Evolutionary conservation across 2,888 invertebrate species (phyloP), one percentile per base, ranked within the genome.

Genomic region (Schizotus pectinicornis): DNA sequence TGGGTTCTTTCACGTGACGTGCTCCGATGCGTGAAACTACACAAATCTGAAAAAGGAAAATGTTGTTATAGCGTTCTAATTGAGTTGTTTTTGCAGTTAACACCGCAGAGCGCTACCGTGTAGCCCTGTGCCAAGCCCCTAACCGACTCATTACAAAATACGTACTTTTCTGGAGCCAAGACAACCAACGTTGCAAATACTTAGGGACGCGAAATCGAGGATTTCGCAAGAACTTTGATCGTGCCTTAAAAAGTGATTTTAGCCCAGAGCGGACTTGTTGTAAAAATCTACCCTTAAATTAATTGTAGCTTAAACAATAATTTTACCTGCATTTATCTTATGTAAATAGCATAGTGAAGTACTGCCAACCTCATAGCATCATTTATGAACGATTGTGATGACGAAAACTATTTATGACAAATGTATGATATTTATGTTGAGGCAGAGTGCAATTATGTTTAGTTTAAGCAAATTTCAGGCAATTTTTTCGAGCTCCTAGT

Each of bases 371-470:
- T 47, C 46, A 47, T 47, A 41, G 58, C 52, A 52, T 47, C 46
- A 56, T 37, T 30, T 32, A 38, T 7, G 11, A 11, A 32, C 33
- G 12, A 54, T 54, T 59, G 59, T 59, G 59, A 59, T 59, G 49
- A 59, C 13, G 32, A 43, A 11, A 22, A 34, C 13, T 54, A 57
- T 59, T 49, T 58, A 53, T 58, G 39, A 50, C 30, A 33, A 52
- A 12, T 59, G 59, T 55, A 55, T 33, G 33, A 54, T 49, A 54
- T 51, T 51, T 59, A 54, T 48, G 14, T 41, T 37, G 43, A 50
- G 51, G 55, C 55, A 59, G 59, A 50, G 50, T 59, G 55, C 51
- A 59, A 59, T 59, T 54, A 49, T 42, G 42, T 55, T 47, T 34
- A 46, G 36, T 41, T 50, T 31, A 9, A 34, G 36, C 8, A 43